These are phyloP conservation scores for Maccullochella peelii DNA, from an alignment of 2,113 vertebrate species.

Conservation along the genomic window DNA sequence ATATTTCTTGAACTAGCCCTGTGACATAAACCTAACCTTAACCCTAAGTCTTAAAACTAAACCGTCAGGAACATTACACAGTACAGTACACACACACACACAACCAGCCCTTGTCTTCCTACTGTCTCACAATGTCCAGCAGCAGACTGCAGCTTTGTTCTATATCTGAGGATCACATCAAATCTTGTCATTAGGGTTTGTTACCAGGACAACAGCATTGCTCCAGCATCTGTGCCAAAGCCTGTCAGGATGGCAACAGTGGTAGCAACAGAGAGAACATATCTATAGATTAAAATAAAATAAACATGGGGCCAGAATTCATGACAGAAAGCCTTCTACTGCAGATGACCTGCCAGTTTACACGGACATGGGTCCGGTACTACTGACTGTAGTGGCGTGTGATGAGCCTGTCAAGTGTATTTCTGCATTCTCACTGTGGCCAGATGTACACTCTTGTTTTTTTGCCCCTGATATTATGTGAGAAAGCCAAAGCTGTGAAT, in stretches of 20 bases:
- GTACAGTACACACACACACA: not conserved
- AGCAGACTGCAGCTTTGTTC: conserved; percentile 61
- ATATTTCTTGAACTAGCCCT: not conserved
- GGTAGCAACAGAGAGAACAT: conserved; percentile 20
- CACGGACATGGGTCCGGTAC: not conserved
- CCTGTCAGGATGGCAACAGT: conserved; percentile 12
- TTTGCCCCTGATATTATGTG: conserved; percentile 43
- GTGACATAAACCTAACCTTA: not conserved
- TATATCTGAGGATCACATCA: conserved; percentile 67
- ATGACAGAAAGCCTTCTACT: conserved; percentile 21
- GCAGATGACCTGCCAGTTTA: conserved; percentile 40
- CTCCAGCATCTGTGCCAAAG: conserved; percentile 43
- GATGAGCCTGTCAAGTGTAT: conserved; percentile 43
- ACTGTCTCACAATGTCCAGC: conserved; percentile 42
- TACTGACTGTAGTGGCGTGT: conserved; percentile 19
- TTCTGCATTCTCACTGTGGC: conserved; percentile 26
- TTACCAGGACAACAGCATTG: conserved; percentile 72
- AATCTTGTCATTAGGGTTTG: conserved; percentile 72
- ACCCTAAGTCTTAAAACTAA: not conserved
- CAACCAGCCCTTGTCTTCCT: conserved; percentile 33
- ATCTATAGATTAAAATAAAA: conserved; percentile 53
- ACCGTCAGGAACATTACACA: not conserved
- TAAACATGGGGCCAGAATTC: conserved; percentile 16
- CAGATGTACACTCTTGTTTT: conserved; percentile 28
- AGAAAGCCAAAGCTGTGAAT: conserved; percentile 57